phyloP scores from a whole-genome alignment of 2,113 vertebrate species.

The Climacteris rufus region DNA sequence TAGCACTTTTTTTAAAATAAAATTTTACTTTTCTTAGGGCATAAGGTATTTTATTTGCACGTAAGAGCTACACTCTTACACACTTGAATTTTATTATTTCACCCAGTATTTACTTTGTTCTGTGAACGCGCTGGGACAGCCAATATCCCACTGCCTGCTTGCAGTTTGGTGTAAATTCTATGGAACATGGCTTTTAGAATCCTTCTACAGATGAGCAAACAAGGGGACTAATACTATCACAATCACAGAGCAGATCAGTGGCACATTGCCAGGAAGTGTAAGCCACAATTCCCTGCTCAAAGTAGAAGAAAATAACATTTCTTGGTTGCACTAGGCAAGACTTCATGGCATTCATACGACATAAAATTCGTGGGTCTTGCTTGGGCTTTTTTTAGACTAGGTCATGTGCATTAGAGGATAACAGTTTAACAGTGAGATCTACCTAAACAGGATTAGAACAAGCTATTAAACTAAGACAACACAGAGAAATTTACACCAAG shows the following conservation, averaged over 20 bases:
- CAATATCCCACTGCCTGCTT: neutral
- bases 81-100: neutral
- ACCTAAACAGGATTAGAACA: neutral
- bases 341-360: neutral
- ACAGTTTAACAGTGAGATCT: neutral
- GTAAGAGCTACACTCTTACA: neutral
- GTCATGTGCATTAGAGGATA: neutral
- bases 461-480: neutral
- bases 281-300: neutral
- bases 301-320: neutral
- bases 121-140: neutral
- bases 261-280: neutral
- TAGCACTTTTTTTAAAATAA: neutral
- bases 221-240: neutral
- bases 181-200: neutral
- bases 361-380: neutral
- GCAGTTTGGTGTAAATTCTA: neutral
- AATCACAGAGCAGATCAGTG: neutral
- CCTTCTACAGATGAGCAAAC: neutral
- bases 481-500: neutral
- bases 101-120: neutral
- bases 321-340: neutral
- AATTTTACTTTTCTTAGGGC: neutral
- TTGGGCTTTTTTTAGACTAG: neutral
- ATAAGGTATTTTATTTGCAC: neutral